Percentiles rank a stretch among this genome's conserved stretches.
Evolutionary conservation across 2,113 vertebrate species (phyloP).

Genomic region (Alectura lathami): DNA sequence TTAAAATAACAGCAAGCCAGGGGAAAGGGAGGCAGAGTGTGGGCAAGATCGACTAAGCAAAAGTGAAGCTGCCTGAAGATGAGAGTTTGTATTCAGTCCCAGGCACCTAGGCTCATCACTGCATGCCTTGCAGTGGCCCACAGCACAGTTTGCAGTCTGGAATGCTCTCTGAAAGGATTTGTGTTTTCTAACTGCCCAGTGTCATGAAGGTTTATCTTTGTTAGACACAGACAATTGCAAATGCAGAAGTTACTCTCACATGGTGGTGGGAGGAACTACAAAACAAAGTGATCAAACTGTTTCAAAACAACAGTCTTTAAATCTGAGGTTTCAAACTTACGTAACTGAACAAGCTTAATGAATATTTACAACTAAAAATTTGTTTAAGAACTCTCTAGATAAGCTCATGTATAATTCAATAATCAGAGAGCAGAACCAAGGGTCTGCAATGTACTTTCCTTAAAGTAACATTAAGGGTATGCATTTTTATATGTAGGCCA

Average conservation of each 20-base stretch:
- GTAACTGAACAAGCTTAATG: neutral
- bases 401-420: neutral
- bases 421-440: neutral
- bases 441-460: neutral
- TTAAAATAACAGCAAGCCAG: neutral
- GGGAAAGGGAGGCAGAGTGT: neutral
- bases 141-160: accelerated
- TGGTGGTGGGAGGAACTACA: neutral
- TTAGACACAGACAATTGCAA: neutral
- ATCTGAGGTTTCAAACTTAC: neutral
- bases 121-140: neutral
- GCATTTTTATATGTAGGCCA: neutral
- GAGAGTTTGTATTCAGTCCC: neutral
- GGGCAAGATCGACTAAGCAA: neutral
- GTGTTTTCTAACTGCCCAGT: accelerated
- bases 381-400: neutral
- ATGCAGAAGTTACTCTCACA: accelerated
- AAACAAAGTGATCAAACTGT: neutral
- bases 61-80: neutral
- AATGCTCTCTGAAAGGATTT: neutral
- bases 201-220: neutral
- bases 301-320: neutral
- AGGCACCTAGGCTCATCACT: accelerated
- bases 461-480: neutral
- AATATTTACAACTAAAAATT: conserved; percentile 1